Evolutionary conservation across 2,113 vertebrate species (phyloP).

Genomic region (Eleginops maclovinus): DNA sequence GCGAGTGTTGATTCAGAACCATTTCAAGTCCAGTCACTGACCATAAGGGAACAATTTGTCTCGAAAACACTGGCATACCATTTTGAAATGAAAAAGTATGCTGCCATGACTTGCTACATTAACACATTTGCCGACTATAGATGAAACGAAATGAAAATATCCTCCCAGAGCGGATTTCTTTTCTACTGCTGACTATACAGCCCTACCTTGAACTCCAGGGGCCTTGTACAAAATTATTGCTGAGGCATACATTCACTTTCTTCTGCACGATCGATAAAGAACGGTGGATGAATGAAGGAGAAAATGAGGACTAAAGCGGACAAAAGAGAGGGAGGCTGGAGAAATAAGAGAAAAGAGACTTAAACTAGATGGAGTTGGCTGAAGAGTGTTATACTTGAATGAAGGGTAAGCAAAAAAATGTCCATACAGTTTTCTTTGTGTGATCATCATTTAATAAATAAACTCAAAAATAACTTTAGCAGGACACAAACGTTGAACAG

Average conservation of each 20-base stretch:
- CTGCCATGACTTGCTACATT: slow-evolving; percentile 10
- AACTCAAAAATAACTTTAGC: no score
- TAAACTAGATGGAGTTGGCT: background rate
- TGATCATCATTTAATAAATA: no score
- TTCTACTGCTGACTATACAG: slow-evolving; percentile 32
- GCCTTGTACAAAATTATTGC: slow-evolving; percentile 24
- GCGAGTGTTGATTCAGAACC: background rate
- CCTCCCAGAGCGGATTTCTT: background rate
- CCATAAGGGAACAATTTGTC: slow-evolving; percentile 8
- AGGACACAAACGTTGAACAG: no score
- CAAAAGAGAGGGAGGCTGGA: background rate
- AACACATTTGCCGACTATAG: slow-evolving; percentile 15
- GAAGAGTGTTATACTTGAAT: slow-evolving; percentile 1
- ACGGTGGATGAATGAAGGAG: background rate
- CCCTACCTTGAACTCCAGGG: slow-evolving; percentile 17
- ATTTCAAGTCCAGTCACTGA: slow-evolving; percentile 2
- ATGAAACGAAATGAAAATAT: slow-evolving; percentile 35
- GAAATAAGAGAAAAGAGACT: background rate
- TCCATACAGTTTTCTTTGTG: no score
- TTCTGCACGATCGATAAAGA: slow-evolving; percentile 33
- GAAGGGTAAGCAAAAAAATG: slow-evolving; percentile 43
- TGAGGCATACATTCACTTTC: slow-evolving; percentile 21
- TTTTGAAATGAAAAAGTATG: slow-evolving; percentile 26
- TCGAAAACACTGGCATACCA: slow-evolving; percentile 12
- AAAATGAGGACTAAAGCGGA: slow-evolving; percentile 7